phyloP scores from a whole-genome alignment of 1,140 invertebrate species.

The Brachionus angularis region DNA sequence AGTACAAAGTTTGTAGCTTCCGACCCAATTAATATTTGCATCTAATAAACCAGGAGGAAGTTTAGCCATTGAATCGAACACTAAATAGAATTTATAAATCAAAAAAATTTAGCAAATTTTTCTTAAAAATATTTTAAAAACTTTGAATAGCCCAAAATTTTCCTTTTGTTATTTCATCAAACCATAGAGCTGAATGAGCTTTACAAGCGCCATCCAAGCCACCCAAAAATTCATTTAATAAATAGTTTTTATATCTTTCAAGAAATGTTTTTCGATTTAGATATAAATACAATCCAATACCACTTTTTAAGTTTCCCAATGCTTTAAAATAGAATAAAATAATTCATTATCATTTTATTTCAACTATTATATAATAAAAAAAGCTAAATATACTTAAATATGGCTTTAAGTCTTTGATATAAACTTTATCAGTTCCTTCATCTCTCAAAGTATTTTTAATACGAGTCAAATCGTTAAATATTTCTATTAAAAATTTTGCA shows the following conservation, averaged over 20 bases:
- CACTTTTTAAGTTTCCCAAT: not conserved
- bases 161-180: constrained; percentile 38
- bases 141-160: constrained; percentile 34
- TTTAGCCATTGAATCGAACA: constrained; percentile 43
- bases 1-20: constrained; percentile 20
- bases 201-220: not conserved
- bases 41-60: constrained; percentile 8
- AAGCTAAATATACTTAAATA: constrained; percentile 40
- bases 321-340: constrained; percentile 18
- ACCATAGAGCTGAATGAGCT: constrained; percentile 12
- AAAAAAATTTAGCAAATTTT: not conserved
- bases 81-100: constrained; percentile 7
- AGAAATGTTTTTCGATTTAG: not conserved
- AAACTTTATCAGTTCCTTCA: not conserved
- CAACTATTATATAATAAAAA: no score
- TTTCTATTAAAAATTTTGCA: no score
- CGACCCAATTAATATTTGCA: constrained; percentile 44
- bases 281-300: constrained; percentile 3
- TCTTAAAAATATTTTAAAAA: not conserved
- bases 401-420: not conserved
- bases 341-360: no score
- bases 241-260: not conserved
- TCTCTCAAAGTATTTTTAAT: not conserved
- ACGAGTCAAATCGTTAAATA: not conserved
- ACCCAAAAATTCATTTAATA: constrained; percentile 28